Evolutionary conservation across 2,797 vertebrate genomes (phyloP), one percentile per base, ranked within the genome.

Genomic region (Acipenser ruthenus): DNA sequence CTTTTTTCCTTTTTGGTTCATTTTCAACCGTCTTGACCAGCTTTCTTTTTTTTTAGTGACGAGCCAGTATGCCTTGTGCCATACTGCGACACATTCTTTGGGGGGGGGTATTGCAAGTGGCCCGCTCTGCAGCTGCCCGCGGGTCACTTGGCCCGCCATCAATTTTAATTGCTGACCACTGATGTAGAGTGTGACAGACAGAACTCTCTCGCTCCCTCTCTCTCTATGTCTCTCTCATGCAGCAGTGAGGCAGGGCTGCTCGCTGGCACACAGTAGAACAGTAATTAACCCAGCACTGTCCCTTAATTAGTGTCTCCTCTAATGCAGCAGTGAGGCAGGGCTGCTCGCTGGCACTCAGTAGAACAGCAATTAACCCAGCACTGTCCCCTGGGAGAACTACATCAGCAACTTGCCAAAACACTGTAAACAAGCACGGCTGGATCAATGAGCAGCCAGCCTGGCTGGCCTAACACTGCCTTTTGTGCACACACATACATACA

Each of bases 291-390:
- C 81, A 75, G 82, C 84, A 81, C 84, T 88, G 84, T 86, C 89
- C 85, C 82, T 86, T 90, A 89, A 92, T 93, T 93, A 91, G 86
- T 91, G 91, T 92, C 89, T 88, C 89, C 85, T 89, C 88, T 87
- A 91, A 89, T 91, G 87, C 89, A 89, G 86, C 87, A 86, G 83
- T 83, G 79, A 90, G 87, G 80, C 83, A 85, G 82, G 87, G 84
- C 85, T 87, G 87, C 86, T 85, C 82, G 85, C 90, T 88, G 89
- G 87, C 88, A 88, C 86, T 85, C 84, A 86, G 87, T 89, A 93
- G 90, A 92, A 88, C 90, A 91, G 91, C 88, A 93, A 93, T 93
- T 93, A 93, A 94, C 92, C 89, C 87, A 86, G 85, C 82, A 82
- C 83, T 76, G 74, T 91, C 89, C 90, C 88, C 71, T 68, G 88